Conservation (phyloP, 2,113 vertebrate genomes). For the Nannospalax galili region DNA sequence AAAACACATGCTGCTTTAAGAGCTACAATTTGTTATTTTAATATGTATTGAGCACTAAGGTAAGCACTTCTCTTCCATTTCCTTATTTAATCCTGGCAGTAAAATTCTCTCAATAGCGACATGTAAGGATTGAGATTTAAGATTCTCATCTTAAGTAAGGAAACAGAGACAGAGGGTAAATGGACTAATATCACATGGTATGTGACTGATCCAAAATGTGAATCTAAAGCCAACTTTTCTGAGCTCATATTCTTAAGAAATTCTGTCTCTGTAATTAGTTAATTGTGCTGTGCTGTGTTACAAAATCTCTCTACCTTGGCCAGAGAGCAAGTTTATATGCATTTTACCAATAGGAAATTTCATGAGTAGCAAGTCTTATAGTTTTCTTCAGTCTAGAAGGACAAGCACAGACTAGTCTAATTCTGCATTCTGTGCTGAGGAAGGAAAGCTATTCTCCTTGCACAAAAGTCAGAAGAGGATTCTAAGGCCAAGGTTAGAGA, state of each 20-base stretch:
- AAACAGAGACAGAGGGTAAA: not conserved
- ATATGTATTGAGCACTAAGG: not conserved
- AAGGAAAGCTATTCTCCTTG: not conserved
- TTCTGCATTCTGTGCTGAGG: not conserved
- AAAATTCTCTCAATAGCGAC: not conserved
- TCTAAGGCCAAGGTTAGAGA: not conserved
- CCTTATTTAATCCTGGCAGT: not conserved
- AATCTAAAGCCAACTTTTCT: not conserved
- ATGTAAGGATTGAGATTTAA: not conserved
- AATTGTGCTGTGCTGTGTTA: not conserved
- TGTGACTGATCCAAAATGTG: not conserved
- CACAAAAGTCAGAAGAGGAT: slow-evolving; percentile 5
- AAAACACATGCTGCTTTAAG: not conserved
- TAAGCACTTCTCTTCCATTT: not conserved
- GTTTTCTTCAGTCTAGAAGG: not conserved
- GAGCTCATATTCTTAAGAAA: not conserved
- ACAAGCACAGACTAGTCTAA: not conserved
- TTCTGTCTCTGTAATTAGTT: not conserved
- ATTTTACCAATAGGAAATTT: not conserved
- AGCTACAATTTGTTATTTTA: slow-evolving; percentile 7
- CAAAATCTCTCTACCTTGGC: not conserved
- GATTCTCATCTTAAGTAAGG: not conserved
- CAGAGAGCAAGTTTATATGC: not conserved
- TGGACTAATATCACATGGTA: not conserved
- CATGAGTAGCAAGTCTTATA: not conserved